A percentile compares a stretch with the other conserved stretches of the same genome.
Conservation (phyloP, 1,140 invertebrate genomes). For the Brachionus plicatilis region DNA sequence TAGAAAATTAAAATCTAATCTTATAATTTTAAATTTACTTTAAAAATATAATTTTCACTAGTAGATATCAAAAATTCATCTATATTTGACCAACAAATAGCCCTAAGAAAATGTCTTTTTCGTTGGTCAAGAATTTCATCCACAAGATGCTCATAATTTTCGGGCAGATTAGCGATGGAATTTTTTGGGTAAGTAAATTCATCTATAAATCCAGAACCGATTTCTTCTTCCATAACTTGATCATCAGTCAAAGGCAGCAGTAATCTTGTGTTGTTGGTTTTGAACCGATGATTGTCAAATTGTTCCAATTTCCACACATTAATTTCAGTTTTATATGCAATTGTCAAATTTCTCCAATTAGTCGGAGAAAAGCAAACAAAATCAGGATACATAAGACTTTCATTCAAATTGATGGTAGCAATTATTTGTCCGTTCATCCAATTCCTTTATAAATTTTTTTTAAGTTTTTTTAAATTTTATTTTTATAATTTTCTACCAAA, state of each 20-base stretch:
- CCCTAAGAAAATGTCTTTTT: not conserved
- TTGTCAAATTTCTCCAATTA: constrained; percentile 28
- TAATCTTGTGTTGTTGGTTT: not conserved
- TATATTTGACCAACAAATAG: constrained; percentile 4
- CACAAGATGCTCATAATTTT: not conserved
- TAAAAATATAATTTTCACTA: constrained; percentile 32
- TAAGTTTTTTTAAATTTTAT: not conserved
- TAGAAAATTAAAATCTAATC: not conserved
- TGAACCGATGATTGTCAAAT: not conserved
- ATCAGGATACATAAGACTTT: not conserved
- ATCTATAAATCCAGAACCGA: not conserved
- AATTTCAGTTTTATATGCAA: not conserved
- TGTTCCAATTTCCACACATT: constrained; percentile 33
- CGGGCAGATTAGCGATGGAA: not conserved
- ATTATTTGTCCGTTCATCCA: not conserved
- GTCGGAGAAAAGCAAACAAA: constrained; percentile 14
- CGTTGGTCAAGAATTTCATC: constrained; percentile 15
- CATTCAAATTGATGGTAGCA: not conserved
- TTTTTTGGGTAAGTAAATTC: constrained; percentile 17
- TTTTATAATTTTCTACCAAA: not conserved
- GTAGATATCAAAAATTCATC: constrained; percentile 11
- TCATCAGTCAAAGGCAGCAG: not conserved
- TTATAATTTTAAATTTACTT: not conserved
- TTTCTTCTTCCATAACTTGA: not conserved
- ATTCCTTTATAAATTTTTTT: not conserved